A percentile compares a stretch with the other conserved stretches of the same genome.
phyloP scores from a whole-genome alignment of 2,797 vertebrate genomes.

The Phaenicophaeus curvirostris region DNA sequence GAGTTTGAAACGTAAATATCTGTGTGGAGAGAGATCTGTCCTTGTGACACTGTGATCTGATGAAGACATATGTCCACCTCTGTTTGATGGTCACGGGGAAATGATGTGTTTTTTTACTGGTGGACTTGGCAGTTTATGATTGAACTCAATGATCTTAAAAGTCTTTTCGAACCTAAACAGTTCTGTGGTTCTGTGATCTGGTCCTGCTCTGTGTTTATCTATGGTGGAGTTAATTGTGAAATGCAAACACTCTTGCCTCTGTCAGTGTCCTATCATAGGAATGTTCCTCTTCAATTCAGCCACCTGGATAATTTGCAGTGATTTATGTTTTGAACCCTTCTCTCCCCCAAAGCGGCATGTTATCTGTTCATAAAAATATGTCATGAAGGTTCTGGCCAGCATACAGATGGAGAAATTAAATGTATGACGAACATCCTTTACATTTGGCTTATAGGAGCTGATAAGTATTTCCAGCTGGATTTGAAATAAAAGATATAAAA shows the following conservation, averaged over 20 bases:
- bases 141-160: too few species aligned
- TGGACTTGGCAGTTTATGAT: too few species aligned
- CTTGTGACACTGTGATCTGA: neutral
- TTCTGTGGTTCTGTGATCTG: neutral
- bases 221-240: neutral
- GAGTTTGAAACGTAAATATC: neutral
- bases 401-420: slow-evolving; percentile 22
- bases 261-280: neutral
- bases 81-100: neutral
- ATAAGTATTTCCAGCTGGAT: slow-evolving; percentile 61
- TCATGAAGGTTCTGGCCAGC: neutral
- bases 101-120: too few species aligned
- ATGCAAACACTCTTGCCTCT: neutral
- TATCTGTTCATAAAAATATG: neutral
- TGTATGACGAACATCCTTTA: neutral
- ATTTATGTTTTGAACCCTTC: neutral
- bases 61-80: neutral
- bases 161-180: too few species aligned
- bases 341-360: neutral
- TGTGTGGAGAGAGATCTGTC: neutral
- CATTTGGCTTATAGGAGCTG: neutral
- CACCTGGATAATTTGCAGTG: neutral
- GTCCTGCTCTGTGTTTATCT: neutral
- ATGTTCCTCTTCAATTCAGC: neutral
- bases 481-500: neutral